Evolutionary conservation across 2,888 invertebrate genomes (phyloP), one percentile per base, ranked within the genome.

Genomic region (Suillia variegata): DNA sequence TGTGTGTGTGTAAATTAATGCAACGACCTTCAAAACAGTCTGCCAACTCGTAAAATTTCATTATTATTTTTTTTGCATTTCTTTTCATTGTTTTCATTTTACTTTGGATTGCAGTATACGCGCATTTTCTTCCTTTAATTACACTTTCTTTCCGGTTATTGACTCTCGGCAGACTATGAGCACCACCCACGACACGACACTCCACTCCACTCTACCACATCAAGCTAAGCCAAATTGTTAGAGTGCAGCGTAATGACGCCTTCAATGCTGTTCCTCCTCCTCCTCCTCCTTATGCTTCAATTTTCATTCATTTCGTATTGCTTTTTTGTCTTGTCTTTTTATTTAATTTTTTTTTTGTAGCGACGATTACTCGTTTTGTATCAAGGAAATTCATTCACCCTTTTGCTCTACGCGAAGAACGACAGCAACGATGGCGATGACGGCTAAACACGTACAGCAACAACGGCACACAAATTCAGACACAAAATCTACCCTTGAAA

Each of bases 301-400:
- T 24, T n/a, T n/a, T 22, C 48, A 45, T 47, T 55, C 45, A 45
- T 50, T 55, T 58, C 22, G 53, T 59, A 20, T 61, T 56, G 33
- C 56, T 48, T 57, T 53, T 56, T 59, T 38, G 26, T 31, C 15
- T 56, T 49, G 53, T 38, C n/a, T n/a, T n/a, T n/a, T n/a, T n/a
- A n/a, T 53, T 13, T 42, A 42, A 49, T 53, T 47, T 51, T 54
- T 34, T 58, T 58, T 56, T 56, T 60, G 49, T 56, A 54, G n/a
- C n/a, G n/a, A n/a, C 48, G 49, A 59, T 59, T 53, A 54, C 33
- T 42, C 60, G 51, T 55, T 61, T 56, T 54, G 54, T 47, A 59
- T 64, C 59, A 64, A 63, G 59, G 62, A 59, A 67, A 63, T 67
- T 66, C 66, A 64, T 64, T 66, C 64, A 66, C 61, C 66, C 64